A percentile compares a stretch with the other conserved stretches of the same genome.
Evolutionary conservation across 37 sponge, comb jelly and placozoan species (phyloP).

Genomic region (Petrosia ficiformis): DNA sequence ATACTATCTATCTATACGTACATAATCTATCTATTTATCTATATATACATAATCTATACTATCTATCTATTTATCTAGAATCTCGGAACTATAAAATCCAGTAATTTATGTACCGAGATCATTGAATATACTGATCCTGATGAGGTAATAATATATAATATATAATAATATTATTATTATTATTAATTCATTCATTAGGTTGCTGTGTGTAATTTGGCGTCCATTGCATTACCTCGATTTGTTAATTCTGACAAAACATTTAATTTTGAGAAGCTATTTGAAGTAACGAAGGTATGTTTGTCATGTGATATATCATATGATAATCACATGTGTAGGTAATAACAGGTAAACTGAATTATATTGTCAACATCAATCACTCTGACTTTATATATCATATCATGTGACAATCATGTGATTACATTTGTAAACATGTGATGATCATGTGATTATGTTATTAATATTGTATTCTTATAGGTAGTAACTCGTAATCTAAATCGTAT

Average conservation of each 20-base stretch:
- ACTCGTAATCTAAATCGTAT: constrained; percentile 95
- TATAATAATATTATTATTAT: neutral
- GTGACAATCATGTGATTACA: no score
- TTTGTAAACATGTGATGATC: neutral
- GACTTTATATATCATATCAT: neutral
- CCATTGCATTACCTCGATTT: constrained; percentile 89
- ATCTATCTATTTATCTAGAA: constrained; percentile 64
- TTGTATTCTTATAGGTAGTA: constrained; percentile 58
- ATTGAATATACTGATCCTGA: constrained; percentile 96
- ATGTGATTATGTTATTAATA: neutral
- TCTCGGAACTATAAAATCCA: constrained; percentile 96
- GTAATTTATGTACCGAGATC: constrained; percentile 99
- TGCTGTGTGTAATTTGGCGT: constrained; percentile 98
- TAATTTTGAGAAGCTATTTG: constrained; percentile 86
- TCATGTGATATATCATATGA: neutral
- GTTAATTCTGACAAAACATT: constrained; percentile 63
- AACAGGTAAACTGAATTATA: neutral
- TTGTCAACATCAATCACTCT: no score
- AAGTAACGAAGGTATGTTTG: constrained; percentile 78
- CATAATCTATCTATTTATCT: no score
- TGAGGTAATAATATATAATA: constrained; percentile 53
- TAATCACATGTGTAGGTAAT: neutral
- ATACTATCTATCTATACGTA: no score
- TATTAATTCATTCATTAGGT: constrained; percentile 42
- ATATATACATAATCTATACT: no score